These are phyloP conservation scores for Danio kyathit DNA, from an alignment of 2,797 vertebrate genomes.

Conservation along the genomic window DNA sequence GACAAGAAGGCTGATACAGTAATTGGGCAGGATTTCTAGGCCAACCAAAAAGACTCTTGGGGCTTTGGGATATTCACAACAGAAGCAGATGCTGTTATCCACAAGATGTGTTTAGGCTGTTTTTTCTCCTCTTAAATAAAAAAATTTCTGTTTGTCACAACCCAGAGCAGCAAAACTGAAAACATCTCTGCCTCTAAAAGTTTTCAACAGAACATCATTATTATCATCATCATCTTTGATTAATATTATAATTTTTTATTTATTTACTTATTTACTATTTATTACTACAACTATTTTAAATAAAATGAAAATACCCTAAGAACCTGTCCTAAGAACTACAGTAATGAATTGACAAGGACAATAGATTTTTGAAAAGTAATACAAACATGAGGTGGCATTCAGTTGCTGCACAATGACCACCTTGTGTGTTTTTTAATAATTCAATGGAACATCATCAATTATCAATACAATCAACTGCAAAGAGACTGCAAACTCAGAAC, in stretches of 20 bases:
- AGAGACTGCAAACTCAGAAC: background rate
- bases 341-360: background rate
- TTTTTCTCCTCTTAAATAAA: background rate
- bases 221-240: too few relatives aligned
- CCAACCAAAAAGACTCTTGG: slow-evolving; percentile 6
- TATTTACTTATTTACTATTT: too few relatives aligned
- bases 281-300: too few relatives aligned
- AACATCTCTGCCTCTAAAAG: background rate
- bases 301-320: too few relatives aligned
- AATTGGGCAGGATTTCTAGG: slow-evolving; percentile 39
- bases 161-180: background rate
- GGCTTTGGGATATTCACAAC: slow-evolving; percentile 10
- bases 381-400: background rate
- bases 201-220: background rate
- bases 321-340: background rate
- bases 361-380: background rate
- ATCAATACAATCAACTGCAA: background rate
- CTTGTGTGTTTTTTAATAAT: background rate
- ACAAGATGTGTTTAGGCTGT: background rate
- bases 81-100: slow-evolving; percentile 1
- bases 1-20: slow-evolving; percentile 21
- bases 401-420: too few relatives aligned
- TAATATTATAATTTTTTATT: too few relatives aligned
- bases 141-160: background rate
- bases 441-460: background rate